Percentiles rank a stretch among this genome's conserved stretches.
phyloP scores from a whole-genome alignment of 2,113 vertebrate genomes.

The Melanerpes formicivorus region DNA sequence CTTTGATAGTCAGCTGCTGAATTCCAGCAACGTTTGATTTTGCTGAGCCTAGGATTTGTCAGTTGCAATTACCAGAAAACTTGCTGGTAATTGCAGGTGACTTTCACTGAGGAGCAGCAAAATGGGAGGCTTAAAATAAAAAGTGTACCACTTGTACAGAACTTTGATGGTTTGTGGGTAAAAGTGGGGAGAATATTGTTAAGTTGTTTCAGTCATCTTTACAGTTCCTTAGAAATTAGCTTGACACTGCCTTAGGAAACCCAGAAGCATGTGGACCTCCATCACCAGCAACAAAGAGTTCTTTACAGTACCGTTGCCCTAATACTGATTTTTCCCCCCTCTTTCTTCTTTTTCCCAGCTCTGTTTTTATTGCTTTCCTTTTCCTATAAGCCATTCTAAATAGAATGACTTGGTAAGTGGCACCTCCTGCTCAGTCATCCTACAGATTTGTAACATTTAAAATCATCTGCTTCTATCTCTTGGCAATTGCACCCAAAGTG shows the following conservation, averaged over 20 bases:
- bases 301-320: not conserved
- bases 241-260: not conserved
- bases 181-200: not conserved
- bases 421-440: not conserved
- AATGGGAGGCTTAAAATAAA: not conserved
- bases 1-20: not conserved
- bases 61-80: not conserved
- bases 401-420: not conserved
- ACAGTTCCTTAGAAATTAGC: not conserved
- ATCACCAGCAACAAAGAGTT: not conserved
- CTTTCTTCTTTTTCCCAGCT: not conserved
- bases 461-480: not conserved
- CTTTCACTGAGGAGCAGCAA: not conserved
- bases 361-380: not conserved
- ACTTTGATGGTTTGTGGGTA: not conserved
- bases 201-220: not conserved
- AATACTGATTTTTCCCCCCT: not conserved
- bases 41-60: not conserved
- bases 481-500: rapidly evolving
- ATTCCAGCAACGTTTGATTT: not conserved
- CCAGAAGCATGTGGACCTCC: not conserved
- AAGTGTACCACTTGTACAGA: not conserved
- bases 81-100: not conserved
- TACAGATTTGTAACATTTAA: not conserved
- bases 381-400: not conserved